Base-by-base conservation (phyloP, 2,797 vertebrate species). In the Naso thynnoides region DNA sequence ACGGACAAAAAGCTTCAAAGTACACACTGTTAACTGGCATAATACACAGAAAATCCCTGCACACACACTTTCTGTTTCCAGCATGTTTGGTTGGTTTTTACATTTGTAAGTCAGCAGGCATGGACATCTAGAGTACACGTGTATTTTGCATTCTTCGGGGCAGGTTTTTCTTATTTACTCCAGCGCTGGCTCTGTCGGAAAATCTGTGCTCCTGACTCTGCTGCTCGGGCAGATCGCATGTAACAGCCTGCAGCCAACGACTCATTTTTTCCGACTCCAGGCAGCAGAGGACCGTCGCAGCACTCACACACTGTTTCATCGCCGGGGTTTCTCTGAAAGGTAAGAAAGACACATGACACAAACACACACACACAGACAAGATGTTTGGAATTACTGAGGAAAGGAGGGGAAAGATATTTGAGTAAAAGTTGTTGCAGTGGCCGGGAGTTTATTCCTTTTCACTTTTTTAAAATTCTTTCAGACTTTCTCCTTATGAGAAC, bases 231-330 rank as follows among this genome's bases (percentile, higher is more conserved):
- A 83, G 75, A 78, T 60, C 67, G 71, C 64, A 68, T 76, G 73
- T 73, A 68, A 86, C 42, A 78, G 76, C 47, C 78, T 87, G 70
- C 48, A 77, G 74, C 7, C 67, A 36, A 49, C 68, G 85, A 91
- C 76, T 94, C 92, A 92, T 26, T 90, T 88, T 93, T 94, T 93
- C 93, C 93, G 24, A 78, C 87, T 82, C 76, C 78, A 87, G 82
- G 79, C 77, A 64, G 31, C 73, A 64, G 70, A 73, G 67, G 61
- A 86, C 70, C 49, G 61, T 29, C 49, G 45, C 74, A 61, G 52
- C 62, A 6, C 59, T 45, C 70, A 27, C 72, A 45, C 52, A 29
- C 23, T 74, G 16, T 52, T 48, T 69, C 44, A 47, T 61, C 50
- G 48, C 69, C 45, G 72, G 44, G 49, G 49, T 80, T 81, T 81